These are phyloP conservation scores for Isurus oxyrinchus DNA, from an alignment of 2,113 vertebrate genomes.

Conservation along the genomic window DNA sequence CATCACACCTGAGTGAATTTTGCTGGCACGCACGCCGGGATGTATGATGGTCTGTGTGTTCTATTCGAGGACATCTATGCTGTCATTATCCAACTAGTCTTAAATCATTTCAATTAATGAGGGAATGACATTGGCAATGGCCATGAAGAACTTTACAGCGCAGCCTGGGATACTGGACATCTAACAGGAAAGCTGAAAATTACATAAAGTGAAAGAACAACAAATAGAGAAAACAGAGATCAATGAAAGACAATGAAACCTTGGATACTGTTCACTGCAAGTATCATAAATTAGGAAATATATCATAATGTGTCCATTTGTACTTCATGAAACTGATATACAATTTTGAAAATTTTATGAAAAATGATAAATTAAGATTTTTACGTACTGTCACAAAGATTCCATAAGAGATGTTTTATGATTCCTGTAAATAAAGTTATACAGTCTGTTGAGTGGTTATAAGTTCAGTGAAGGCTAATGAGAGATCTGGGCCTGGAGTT, in stretches of 20 bases:
- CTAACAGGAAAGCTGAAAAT: background rate
- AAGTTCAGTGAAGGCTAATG: background rate
- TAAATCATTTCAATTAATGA: background rate
- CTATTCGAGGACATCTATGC: background rate
- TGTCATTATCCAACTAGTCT: background rate
- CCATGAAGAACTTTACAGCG: background rate
- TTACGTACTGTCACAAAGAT: background rate
- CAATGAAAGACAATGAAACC: background rate
- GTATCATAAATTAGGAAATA: background rate
- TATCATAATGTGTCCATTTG: background rate
- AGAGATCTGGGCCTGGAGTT: background rate
- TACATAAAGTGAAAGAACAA: background rate
- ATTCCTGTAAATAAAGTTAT: background rate
- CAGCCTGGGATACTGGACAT: background rate
- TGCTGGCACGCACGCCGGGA: background rate
- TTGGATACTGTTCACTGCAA: background rate
- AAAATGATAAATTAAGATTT: background rate
- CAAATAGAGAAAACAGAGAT: background rate
- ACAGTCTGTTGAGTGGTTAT: background rate
- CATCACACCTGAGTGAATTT: background rate
- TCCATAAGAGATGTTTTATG: background rate
- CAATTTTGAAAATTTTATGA: background rate
- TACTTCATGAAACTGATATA: background rate
- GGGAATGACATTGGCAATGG: background rate
- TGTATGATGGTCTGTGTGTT: background rate